Base-by-base conservation (phyloP, 2,113 vertebrate genomes). In the Uria lomvia region DNA sequence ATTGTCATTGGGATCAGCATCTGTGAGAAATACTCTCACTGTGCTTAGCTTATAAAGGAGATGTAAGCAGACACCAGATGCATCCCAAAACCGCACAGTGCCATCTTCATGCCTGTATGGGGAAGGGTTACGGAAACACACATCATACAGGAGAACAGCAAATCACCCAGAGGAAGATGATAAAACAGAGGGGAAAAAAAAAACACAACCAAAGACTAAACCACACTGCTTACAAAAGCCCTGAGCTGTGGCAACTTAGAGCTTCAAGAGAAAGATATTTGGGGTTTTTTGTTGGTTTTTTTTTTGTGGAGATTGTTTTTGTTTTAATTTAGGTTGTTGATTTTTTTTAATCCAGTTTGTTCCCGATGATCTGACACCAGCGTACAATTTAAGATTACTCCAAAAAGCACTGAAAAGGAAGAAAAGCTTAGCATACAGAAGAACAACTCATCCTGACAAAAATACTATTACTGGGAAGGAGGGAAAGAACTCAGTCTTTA, bases 31-130 rank as follows among this genome's bases (percentile, higher is more conserved):
- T 22, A 99, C 99, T 7, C 86, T 97, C 36, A 99, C 98, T 0
- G 99, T 99, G 98, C 99, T 99, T n/a, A 99, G 97, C 79, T 99
- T 99, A 84, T 99, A 99, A 23, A 99, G 98, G 74, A 99, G 99
- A 91, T 98, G 98, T 45, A 99, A 94, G 92, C 99, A 99, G 71
- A 99, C 98, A 11, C 99, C 99, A 0, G 99, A 99, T 5, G 99
- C 99, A 9, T 99, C 99, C 99, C 99, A 99, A 97, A 99, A 99
- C 15, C 99, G 97, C 58, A 99, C 99, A 0, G 99, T 99, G 68
- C 99, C 99, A 2, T 99, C 99, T 89, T 99, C 99, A 1, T 99
- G 99, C 84, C 99, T 99, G 73, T 9, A 26, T 6, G 40, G 23
- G 53, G 30, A 9, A 62, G 27, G 17, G 34, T 81, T 24, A 79